Base-by-base conservation (phyloP, 2,797 vertebrate species). In the Poeciliopsis presidionis region DNA sequence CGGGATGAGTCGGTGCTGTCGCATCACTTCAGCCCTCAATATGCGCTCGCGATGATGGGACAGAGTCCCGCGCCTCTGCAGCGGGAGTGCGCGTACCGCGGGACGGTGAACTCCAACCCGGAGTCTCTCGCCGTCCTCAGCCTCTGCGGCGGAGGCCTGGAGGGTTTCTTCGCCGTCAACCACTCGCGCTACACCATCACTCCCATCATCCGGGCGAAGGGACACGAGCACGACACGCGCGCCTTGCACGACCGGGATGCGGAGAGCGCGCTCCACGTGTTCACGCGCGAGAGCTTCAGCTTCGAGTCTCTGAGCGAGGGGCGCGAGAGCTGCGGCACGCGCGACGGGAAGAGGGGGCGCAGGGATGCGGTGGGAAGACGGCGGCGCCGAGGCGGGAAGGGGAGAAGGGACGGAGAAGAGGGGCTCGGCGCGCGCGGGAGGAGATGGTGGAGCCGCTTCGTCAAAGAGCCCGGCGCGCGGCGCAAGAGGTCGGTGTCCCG, bases 121-220 rank as follows among this genome's bases (percentile, higher is more conserved):
- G 96, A 97, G 73, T 98, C 98, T 5, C 91, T 98, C 84, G 98
- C 98, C 0, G 95, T 97, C 55, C 97, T 99, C 82, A 94, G 95
- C 88, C 95, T 98, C 8, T 99, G 98, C 83, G 95, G 96, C 16
- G 97, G 97, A 8, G 97, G 96, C 51, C 94, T 99, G 28, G 94
- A 96, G 53, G 98, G 98, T 53, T 98, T 97, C 92, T 99, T 99
- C 84, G 98, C 98, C 3, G 93, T 98, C 74, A 93, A 95, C 63
- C 92, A 94, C 67, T 92, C 95, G 69, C 98, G 97, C 79, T 99
- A 99, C 93, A 96, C 95, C n/a, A 88, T 98, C 81, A 95, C 94
- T 57, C 96, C 97, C 0, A 89, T 96, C 46, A 55, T 94, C 74
- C 83, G 91, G 80, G 86, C 84, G 16, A 87, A 81, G 81, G 92